phyloP scores from a whole-genome alignment of 2,888 invertebrate genomes.

The Danaus chrysippus region DNA sequence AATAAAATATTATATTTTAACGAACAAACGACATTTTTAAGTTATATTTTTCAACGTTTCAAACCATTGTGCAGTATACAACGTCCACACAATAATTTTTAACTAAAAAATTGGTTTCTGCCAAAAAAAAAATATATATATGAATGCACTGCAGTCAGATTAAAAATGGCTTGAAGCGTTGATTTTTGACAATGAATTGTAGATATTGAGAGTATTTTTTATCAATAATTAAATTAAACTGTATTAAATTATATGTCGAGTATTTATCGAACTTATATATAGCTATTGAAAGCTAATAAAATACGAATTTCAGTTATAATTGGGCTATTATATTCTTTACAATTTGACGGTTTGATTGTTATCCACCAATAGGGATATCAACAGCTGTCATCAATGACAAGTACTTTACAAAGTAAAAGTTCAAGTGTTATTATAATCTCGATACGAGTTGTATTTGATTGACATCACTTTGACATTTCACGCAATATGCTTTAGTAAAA shows the following conservation, averaged over 20 bases:
- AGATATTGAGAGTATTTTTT: too few relatives aligned
- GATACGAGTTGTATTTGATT: not conserved
- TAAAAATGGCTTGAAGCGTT: not conserved
- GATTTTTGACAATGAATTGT: not conserved
- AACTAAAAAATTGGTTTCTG: not conserved
- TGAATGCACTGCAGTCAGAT: slow-evolving; percentile 3
- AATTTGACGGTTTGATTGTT: not conserved
- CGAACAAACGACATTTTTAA: not conserved
- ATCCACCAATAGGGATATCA: not conserved
- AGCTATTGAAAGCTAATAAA: too few relatives aligned
- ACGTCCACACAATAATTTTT: slow-evolving; percentile 1
- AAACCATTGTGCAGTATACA: slow-evolving; percentile 1
- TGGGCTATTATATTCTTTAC: too few relatives aligned
- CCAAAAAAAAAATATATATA: not conserved
- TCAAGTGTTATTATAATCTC: not conserved
- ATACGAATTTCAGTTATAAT: too few relatives aligned
- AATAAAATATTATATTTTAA: not conserved
- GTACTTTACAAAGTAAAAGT: not conserved
- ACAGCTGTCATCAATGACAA: slow-evolving; percentile 4
- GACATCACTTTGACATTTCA: too few relatives aligned
- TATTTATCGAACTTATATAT: too few relatives aligned
- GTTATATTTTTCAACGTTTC: not conserved
- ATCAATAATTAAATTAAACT: too few relatives aligned
- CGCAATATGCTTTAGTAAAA: too few relatives aligned
- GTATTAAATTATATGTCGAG: too few relatives aligned